A percentile compares a stretch with the other conserved stretches of the same genome.
Conservation (phyloP, 2,797 vertebrate genomes). For the Phrynocephalus vlangalii region DNA sequence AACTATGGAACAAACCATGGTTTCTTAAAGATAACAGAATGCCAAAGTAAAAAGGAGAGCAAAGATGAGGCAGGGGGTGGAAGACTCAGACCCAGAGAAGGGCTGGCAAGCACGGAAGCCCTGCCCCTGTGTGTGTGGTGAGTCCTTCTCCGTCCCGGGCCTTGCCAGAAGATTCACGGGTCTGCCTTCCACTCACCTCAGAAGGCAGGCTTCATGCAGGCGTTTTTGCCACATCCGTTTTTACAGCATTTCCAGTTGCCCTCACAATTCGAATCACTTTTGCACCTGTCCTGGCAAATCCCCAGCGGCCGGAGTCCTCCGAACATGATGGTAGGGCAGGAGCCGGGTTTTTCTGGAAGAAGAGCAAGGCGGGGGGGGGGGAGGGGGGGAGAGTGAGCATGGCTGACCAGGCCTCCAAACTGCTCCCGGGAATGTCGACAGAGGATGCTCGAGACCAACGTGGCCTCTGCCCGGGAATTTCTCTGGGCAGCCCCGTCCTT, state of each 20-base stretch:
- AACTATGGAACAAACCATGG: no score
- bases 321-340: background rate
- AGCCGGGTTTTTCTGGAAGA: constrained; percentile 7
- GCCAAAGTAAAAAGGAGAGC: no score
- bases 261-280: accelerated
- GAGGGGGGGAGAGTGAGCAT: background rate
- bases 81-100: no score
- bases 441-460: background rate
- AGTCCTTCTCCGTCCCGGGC: no score
- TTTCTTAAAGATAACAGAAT: no score
- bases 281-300: accelerated
- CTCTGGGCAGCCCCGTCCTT: background rate
- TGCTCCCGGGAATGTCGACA: background rate
- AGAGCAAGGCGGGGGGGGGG: background rate
- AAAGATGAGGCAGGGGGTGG: no score
- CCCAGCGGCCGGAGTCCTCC: background rate
- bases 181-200: background rate
- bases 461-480: no score
- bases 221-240: background rate
- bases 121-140: no score
- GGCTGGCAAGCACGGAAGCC: no score
- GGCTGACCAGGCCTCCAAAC: background rate
- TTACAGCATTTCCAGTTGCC: background rate
- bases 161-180: no score
- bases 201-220: accelerated